phyloP scores from a whole-genome alignment of 1,140 invertebrate species.

The Aphaenogaster rudis region DNA sequence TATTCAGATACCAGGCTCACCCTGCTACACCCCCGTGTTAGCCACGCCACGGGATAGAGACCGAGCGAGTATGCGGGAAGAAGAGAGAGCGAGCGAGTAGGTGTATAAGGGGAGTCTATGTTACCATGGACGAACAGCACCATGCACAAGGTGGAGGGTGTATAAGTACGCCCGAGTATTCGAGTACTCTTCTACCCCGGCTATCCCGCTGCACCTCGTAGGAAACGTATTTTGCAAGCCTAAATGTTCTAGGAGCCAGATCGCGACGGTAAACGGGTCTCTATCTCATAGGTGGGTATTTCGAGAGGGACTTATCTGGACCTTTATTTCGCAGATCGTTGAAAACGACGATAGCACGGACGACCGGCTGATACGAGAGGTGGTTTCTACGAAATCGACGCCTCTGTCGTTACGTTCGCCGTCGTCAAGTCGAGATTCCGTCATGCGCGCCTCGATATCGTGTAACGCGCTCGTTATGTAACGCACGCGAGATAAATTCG shows the following conservation, averaged over 20 bases:
- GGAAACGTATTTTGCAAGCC: constrained; percentile 83
- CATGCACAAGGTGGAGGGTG: constrained; percentile 67
- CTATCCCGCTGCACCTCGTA: constrained; percentile 71
- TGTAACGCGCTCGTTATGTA: constrained; percentile 30
- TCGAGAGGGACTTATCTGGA: constrained; percentile 71
- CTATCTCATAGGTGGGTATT: constrained; percentile 65
- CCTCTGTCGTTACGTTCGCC: not conserved
- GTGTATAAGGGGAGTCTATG: constrained; percentile 73
- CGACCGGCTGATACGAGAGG: constrained; percentile 52
- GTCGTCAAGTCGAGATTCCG: constrained; percentile 11
- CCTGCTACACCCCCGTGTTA: constrained; percentile 79
- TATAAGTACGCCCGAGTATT: constrained; percentile 79
- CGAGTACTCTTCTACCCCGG: constrained; percentile 77
- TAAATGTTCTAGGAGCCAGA: constrained; percentile 77
- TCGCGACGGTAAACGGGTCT: constrained; percentile 42
- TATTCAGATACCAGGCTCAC: constrained; percentile 85
- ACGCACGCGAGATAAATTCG: constrained; percentile 33
- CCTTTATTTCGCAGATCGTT: constrained; percentile 75
- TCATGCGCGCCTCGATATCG: constrained; percentile 27
- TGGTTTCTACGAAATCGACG: constrained; percentile 45
- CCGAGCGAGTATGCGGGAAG: not conserved
- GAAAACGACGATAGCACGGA: constrained; percentile 58
- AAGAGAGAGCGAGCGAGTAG: constrained; percentile 33
- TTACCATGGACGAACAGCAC: constrained; percentile 79
- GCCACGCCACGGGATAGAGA: constrained; percentile 69